A percentile compares a stretch with the other conserved stretches of the same genome.
Conservation (phyloP, 2,797 vertebrate species). For the Lagocephalus sceleratus region DNA sequence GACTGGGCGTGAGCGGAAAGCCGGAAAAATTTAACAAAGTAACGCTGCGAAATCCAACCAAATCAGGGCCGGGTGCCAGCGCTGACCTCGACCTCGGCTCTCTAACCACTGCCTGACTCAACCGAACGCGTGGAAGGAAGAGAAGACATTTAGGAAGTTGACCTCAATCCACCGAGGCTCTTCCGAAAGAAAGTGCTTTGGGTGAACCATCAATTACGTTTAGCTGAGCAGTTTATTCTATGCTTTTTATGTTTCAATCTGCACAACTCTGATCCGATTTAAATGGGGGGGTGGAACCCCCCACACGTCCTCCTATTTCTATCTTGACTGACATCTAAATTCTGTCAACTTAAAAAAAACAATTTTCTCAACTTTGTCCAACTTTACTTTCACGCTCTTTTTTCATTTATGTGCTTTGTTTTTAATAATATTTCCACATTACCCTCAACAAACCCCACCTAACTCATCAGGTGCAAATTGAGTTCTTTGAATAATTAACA, state of each 20-base stretch:
- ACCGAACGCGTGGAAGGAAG: too few relatives aligned
- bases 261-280: neutral
- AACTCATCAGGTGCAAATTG: too few relatives aligned
- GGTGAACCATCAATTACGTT: slow-evolving; percentile 20
- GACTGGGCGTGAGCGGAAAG: too few relatives aligned
- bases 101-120: too few relatives aligned
- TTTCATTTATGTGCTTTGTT: neutral
- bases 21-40: too few relatives aligned
- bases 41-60: too few relatives aligned
- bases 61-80: too few relatives aligned
- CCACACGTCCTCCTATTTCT: neutral
- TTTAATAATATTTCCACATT: neutral
- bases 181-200: slow-evolving; percentile 27
- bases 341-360: neutral
- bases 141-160: slow-evolving; percentile 4
- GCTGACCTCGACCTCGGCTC: too few relatives aligned
- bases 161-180: slow-evolving; percentile 21
- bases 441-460: too few relatives aligned
- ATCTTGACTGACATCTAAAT: neutral
- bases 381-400: neutral
- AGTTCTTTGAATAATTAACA: too few relatives aligned
- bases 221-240: slow-evolving; percentile 11
- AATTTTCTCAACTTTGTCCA: neutral
- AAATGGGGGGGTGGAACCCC: neutral
- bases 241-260: slow-evolving; percentile 9